Conservation (phyloP, 2,113 vertebrate species). For the Circaetus cinerascens region DNA sequence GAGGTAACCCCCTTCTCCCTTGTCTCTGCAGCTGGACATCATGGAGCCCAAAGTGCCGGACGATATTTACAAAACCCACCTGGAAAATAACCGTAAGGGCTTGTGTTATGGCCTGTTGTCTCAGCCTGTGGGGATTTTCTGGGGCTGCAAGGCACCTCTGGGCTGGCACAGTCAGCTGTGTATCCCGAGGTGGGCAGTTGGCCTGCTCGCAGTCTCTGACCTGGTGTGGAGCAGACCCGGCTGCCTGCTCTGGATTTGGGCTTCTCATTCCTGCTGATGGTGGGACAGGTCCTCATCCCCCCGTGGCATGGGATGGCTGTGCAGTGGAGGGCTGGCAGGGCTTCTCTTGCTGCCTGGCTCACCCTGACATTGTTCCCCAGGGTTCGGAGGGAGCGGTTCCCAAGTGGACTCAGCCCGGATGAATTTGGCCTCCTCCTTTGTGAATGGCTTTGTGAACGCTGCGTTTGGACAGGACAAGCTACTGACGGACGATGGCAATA, state of each 20-base stretch:
- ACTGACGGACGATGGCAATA: constrained; percentile 97
- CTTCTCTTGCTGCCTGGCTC: background rate
- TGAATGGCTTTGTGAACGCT: constrained; percentile 97
- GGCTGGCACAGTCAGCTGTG: background rate
- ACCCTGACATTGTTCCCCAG: constrained; percentile 40
- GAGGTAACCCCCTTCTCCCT: background rate
- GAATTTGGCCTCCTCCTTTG: constrained; percentile 97
- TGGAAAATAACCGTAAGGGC: constrained; percentile 95
- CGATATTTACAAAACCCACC: constrained; percentile 98
- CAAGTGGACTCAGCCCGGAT: constrained; percentile 98
- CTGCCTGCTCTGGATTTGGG: background rate
- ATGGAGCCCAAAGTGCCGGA: constrained; percentile 99
- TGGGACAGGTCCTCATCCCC: accelerated
- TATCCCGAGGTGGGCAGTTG: background rate
- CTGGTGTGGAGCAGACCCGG: background rate
- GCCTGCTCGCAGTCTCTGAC: background rate
- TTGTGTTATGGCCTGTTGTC: accelerated
- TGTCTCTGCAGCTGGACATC: constrained; percentile 87
- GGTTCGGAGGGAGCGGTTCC: constrained; percentile 94
- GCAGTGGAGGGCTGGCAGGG: background rate
- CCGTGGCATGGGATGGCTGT: accelerated
- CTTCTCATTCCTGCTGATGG: background rate
- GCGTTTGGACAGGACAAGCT: constrained; percentile 98
- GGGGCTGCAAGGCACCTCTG: background rate
- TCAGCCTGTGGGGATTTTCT: background rate